Percentiles rank a stretch among this genome's conserved stretches.
Evolutionary conservation across 2,113 vertebrate genomes (phyloP).

Genomic region (Ceyx cyanopectus): DNA sequence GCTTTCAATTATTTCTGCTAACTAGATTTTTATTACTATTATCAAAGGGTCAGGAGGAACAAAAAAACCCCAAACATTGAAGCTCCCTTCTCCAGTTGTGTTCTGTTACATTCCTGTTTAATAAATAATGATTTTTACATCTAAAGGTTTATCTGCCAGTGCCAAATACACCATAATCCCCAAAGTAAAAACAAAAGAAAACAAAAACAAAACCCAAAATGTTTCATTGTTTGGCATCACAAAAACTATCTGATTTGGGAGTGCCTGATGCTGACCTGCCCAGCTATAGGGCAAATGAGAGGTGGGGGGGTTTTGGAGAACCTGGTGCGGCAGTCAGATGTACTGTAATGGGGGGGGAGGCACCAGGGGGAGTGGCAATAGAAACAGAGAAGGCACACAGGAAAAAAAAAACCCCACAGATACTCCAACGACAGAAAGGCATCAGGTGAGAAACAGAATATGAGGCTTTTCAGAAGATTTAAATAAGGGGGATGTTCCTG

Average conservation of each 20-base stretch:
- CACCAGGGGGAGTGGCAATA: background rate
- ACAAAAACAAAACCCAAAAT: background rate
- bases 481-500: conserved; percentile 23
- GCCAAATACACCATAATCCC: conserved; percentile 61
- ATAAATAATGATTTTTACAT: conserved; percentile 61
- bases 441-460: conserved; percentile 31
- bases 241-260: conserved; percentile 37
- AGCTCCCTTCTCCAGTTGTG: conserved; percentile 1
- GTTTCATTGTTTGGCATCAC: conserved; percentile 42
- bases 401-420: conserved; percentile 9
- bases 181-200: conserved; percentile 7
- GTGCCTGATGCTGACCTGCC: conserved; percentile 61
- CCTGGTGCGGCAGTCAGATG: background rate
- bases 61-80: conserved; percentile 31
- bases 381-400: background rate
- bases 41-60: background rate
- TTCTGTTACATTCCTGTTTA: conserved; percentile 53
- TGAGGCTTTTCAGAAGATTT: background rate
- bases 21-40: background rate
- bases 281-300: background rate
- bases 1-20: conserved; percentile 18
- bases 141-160: conserved; percentile 40
- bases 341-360: background rate
- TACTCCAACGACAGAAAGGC: background rate
- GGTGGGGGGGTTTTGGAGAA: background rate